Conservation (phyloP, 2,113 vertebrate species). For the Pelodiscus sinensis region DNA sequence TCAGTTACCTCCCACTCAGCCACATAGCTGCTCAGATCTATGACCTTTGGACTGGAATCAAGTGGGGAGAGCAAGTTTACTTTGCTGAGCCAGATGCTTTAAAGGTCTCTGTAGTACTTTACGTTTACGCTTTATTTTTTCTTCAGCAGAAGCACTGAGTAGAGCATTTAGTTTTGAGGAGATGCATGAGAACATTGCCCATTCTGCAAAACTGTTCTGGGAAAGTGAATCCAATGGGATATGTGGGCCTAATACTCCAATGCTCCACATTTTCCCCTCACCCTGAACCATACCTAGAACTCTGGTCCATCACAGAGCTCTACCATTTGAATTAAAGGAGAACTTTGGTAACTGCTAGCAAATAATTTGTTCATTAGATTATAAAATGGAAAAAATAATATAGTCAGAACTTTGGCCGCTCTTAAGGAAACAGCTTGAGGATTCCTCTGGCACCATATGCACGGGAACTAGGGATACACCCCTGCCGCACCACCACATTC, state of each 20-base stretch:
- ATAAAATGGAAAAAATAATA: neutral
- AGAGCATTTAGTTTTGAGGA: neutral
- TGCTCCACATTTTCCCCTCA: neutral
- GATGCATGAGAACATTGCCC: neutral
- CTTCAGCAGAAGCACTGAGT: neutral
- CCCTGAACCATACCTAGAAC: neutral
- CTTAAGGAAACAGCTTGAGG: neutral
- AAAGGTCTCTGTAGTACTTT: constrained; percentile 79
- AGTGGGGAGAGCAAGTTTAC: constrained; percentile 88
- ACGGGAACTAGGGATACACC: too few relatives aligned
- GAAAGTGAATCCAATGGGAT: neutral
- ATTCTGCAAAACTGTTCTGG: neutral
- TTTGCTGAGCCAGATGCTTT: constrained; percentile 91
- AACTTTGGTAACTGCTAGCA: neutral
- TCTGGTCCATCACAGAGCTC: neutral
- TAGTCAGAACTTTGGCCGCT: neutral
- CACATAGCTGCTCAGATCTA: constrained; percentile 91
- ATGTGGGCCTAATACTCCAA: neutral
- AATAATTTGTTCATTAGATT: neutral
- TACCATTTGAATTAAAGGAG: neutral
- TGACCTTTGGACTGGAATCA: constrained; percentile 90
- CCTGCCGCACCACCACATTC: too few relatives aligned
- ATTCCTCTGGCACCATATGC: neutral
- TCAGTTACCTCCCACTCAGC: constrained; percentile 92
- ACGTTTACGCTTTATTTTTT: neutral